Evolutionary conservation across 2,113 vertebrate species (phyloP).

Genomic region (Scomber japonicus): DNA sequence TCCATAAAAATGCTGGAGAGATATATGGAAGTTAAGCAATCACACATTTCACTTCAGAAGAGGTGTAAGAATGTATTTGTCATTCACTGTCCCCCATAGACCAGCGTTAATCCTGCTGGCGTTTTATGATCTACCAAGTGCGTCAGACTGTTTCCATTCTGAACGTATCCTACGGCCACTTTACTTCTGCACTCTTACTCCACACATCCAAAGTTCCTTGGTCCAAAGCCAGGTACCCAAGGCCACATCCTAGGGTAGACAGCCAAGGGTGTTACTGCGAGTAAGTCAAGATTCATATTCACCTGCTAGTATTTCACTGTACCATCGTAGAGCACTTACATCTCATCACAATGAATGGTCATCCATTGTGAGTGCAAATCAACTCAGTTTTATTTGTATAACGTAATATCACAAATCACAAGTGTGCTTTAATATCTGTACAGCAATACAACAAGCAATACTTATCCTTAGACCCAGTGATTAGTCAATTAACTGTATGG

Average conservation of each 20-base stretch:
- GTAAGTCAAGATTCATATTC: constrained; percentile 16
- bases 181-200: constrained; percentile 25
- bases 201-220: constrained; percentile 47
- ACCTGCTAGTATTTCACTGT: neutral
- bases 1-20: constrained; percentile 25
- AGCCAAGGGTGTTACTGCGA: neutral
- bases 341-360: neutral
- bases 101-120: constrained; percentile 58
- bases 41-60: neutral
- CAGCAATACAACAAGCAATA: too few species aligned
- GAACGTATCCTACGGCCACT: constrained; percentile 52
- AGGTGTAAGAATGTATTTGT: constrained; percentile 41
- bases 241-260: constrained; percentile 19
- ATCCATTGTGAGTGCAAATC: neutral
- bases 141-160: constrained; percentile 76
- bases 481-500: neutral
- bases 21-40: constrained; percentile 10
- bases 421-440: too few species aligned
- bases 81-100: constrained; percentile 48
- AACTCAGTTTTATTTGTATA: too few species aligned
- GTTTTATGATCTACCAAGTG: constrained; percentile 73
- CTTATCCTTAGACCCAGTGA: too few species aligned
- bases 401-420: too few species aligned
- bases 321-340: constrained; percentile 14
- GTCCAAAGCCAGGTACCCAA: constrained; percentile 24